phyloP scores from a whole-genome alignment of 2,113 vertebrate species.

The Propithecus coquereli region DNA sequence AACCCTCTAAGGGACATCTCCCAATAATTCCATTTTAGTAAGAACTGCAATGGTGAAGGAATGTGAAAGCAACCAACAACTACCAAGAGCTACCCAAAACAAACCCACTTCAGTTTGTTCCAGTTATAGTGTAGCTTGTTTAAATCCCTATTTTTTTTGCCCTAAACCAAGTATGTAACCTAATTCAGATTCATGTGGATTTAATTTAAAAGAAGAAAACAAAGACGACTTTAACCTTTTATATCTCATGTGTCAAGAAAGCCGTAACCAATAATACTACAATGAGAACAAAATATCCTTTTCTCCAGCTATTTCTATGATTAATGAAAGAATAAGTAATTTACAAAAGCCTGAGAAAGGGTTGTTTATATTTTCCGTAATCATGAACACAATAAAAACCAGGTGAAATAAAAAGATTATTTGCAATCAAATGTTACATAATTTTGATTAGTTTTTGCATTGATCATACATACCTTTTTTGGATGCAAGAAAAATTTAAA shows the following conservation, averaged over 20 bases:
- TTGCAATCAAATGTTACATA: neutral
- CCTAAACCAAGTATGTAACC: neutral
- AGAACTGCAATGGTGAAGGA: neutral
- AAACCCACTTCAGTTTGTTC: neutral
- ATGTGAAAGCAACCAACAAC: neutral
- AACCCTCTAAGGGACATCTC: neutral
- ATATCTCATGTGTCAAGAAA: neutral
- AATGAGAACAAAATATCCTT: neutral
- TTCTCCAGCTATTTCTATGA: neutral
- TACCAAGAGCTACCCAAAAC: too few species aligned
- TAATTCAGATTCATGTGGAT: neutral
- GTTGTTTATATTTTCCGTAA: neutral
- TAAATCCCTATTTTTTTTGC: neutral
- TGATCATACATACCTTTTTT: neutral
- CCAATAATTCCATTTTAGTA: neutral
- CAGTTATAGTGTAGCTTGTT: neutral
- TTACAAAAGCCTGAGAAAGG: neutral
- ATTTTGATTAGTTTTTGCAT: neutral
- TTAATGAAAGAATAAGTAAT: neutral
- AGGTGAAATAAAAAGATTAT: neutral
- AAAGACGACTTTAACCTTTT: neutral
- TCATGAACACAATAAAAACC: neutral
- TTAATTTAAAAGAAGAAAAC: conserved; percentile 1
- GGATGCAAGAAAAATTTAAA: neutral
- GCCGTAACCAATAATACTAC: neutral